phyloP scores from a whole-genome alignment of 2,888 invertebrate species.

The Calliphora vomitoria region DNA sequence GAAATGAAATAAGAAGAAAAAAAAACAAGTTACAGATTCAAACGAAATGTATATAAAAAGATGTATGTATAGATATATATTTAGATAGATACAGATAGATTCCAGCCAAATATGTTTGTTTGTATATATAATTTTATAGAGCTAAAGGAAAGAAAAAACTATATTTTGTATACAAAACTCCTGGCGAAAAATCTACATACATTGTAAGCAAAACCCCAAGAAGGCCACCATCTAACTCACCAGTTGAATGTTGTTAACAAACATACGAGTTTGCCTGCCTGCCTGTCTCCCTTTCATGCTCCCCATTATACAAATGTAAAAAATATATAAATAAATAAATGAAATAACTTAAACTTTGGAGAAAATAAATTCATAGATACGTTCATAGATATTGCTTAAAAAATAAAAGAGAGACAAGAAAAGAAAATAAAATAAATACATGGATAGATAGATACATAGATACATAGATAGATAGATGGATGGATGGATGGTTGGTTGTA shows the following conservation, averaged over 20 bases:
- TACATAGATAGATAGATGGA: conserved; percentile 4
- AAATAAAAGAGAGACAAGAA: conserved; percentile 7
- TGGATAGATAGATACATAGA: conserved; percentile 7
- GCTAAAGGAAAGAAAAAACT: conserved; percentile 23
- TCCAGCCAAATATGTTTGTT: conserved; percentile 55
- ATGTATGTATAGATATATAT: conserved; percentile 22
- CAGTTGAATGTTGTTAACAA: not conserved
- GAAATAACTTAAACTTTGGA: conserved; percentile 56
- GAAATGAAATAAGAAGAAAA: conserved; percentile 8
- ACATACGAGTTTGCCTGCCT: not conserved
- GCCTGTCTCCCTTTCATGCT: not conserved
- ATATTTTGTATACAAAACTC: conserved; percentile 28
- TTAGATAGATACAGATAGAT: conserved; percentile 49
- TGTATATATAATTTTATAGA: not conserved
- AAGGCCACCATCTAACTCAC: not conserved
- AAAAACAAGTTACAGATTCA: conserved; percentile 29
- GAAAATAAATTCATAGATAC: conserved; percentile 63
- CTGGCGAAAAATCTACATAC: conserved; percentile 1
- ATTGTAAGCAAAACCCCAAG: conserved; percentile 35
- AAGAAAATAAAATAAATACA: conserved; percentile 37
- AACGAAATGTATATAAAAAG: conserved; percentile 4
- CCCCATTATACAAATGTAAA: not conserved
- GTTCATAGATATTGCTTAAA: conserved; percentile 32
- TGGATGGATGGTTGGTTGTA: conserved; percentile 17
- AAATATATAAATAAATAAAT: not conserved